Base-by-base conservation (phyloP, 2,797 vertebrate genomes). In the Crocidura indochinensis region DNA sequence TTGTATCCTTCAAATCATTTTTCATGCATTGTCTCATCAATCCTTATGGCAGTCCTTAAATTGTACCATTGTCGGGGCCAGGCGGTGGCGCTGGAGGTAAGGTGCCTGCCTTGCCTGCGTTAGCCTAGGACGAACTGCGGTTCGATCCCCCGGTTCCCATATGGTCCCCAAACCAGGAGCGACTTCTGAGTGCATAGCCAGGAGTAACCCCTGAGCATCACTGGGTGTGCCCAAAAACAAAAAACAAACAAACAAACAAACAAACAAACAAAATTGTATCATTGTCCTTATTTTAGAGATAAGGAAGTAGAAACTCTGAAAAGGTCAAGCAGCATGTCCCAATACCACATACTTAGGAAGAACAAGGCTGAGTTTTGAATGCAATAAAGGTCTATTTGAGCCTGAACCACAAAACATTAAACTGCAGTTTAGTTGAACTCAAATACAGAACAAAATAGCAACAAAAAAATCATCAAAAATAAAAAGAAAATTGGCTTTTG, bases 1-100 rank as follows among this genome's bases (percentile, higher is more conserved):
- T 95, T 68, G 46, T 65, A 69, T n/a, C 14, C 88, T 85, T 53
- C 47, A 87, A 85, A 90, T 90, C n/a, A 82, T 12, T 78, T 88
- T 64, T 76, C n/a, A 71, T 74, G 78, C 46, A 47, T 77, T 81
- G 69, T 76, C 64, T 87, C 51, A 84, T 78, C 77, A 68, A 62
- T 84, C 46, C 20, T 76, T 86, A 49, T 19, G 64, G 20, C 7
- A 79, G 44, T 90, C 76, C 68, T 84, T 93, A 90, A 81, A 38
- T 38, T 38, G 38, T 38, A 38, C 38, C 5, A 38, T 38, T 38
- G n/a, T 72, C 53, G n/a, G n/a, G n/a, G n/a, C n/a, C n/a, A n/a
- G n/a, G n/a, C n/a, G n/a, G n/a, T n/a, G n/a, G n/a, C n/a, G n/a
- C n/a, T n/a, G n/a, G n/a, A n/a, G n/a, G n/a, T n/a, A n/a, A n/a